Evolutionary conservation across 2,888 invertebrate species (phyloP), one percentile per base, ranked within the genome.

Genomic region (Catocala fraxini): DNA sequence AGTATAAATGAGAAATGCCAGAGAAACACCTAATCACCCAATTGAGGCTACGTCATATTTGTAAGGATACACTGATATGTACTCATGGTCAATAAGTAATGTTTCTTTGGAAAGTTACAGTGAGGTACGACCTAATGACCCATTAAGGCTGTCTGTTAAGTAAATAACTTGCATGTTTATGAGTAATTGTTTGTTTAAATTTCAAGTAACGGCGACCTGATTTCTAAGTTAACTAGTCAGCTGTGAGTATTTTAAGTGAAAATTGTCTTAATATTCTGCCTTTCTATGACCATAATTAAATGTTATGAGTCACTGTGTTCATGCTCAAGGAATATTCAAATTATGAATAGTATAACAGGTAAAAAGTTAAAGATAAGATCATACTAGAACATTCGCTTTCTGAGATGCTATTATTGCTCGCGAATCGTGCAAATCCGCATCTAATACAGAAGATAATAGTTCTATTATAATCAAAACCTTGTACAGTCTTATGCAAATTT

Each of bases 121-220:
- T 78, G 71, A 74, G 72, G 64, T 68, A 61, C 72, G 79, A 65
- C 78, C 75, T 80, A 81, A 82, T 85, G 82, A 84, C 83, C 81
- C 58, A 72, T 73, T 71, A 71, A 63, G 66, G 68, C 63, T 59
- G 51, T 56, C 56, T 48, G 54, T 54, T 60, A 43, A 56, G 65
- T 65, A 70, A 75, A 72, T 75, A 59, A 56, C 66, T 41, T 57
- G 59, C 57, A 65, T 61, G 54, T 43, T 57, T 68, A 46, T 52
- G 55, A 53, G 60, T 69, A 63, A 71, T 71, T 72, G 65, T 68
- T 69, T 63, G 62, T 65, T 71, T 65, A 57, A 57, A 59, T 56
- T 59, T 42, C 25, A 45, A 61, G 52, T 53, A 49, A 52, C 55
- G 53, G 53, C 52, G 55, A 53, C 51, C 56, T 60, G 51, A 53